Base-by-base conservation (phyloP, 2,797 vertebrate genomes). In the Mormyrops boulengeri region DNA sequence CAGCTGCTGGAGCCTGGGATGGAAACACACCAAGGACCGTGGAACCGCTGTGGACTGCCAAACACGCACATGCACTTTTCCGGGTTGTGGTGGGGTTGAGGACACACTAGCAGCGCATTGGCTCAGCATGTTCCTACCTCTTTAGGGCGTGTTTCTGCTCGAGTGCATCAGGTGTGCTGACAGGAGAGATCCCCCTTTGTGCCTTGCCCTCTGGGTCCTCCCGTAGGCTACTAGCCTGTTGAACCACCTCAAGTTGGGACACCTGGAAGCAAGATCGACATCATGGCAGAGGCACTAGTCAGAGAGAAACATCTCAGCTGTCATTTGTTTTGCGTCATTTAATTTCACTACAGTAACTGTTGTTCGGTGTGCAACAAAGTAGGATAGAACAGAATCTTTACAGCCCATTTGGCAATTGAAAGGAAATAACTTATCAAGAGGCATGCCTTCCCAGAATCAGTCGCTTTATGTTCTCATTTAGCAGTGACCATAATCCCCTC, bases 1-100 rank as follows among this genome's bases (percentile, higher is more conserved):
- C 90, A 99, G 92, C 94, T 96, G 94, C 95, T 97, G 97, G 94
- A 99, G 92, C 91, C 97, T 99, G 94, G 0, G n/a, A 41, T 5
- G 89, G 34, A 55, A 87, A 82, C 38, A 85, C 2, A 1, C 47
- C 44, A 26, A 14, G 38, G 60, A 3, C 19, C 41, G 8, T 19
- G 41, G 41, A 44, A 82, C 41, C 17, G 41, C 8, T 11, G n/a
- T n/a, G 77, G 8, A 82, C 41, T 14, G 77, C 3, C 41, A 82
- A 22, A 82, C 41, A 47, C 17, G 8, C 41, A 80, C 34, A 44
- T 4, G 2, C 3, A 19, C 34, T 41, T 44, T 80, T 80, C 73
- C 12, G 6, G 41, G 73, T 80, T 80, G 14, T 44, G 9, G 19
- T 22, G 6, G 19, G 77, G 8, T 82, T 47, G 14, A 82, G 77